Evolutionary conservation across 2,113 vertebrate species (phyloP).

Genomic region (Garra rufa): DNA sequence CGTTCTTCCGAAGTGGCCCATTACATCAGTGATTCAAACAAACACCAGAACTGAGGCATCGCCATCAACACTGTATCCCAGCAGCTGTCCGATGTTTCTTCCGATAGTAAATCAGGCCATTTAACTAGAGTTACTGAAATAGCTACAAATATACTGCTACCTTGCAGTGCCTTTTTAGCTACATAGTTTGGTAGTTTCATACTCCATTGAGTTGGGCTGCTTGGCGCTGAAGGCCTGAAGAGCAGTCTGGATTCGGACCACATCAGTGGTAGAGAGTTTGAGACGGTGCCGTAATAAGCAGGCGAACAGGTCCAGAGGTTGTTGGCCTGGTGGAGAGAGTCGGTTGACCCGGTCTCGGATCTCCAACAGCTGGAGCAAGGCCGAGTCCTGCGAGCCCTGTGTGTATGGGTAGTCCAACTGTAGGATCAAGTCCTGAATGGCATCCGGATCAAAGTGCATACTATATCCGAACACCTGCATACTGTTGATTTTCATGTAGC

Average conservation of each 20-base stretch:
- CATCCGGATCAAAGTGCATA: conserved; percentile 85
- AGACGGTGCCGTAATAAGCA: conserved; percentile 81
- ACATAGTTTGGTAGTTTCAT: conserved; percentile 85
- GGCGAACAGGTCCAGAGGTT: conserved; percentile 80
- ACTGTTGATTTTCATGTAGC: conserved; percentile 85
- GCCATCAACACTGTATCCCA: conserved; percentile 62
- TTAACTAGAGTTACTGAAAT: conserved; percentile 59
- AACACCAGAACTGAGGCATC: conserved; percentile 55
- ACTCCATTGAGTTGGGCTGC: conserved; percentile 79
- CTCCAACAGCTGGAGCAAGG: conserved; percentile 82
- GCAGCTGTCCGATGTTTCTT: conserved; percentile 61
- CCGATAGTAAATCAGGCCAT: conserved; percentile 57
- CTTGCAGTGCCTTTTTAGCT: conserved; percentile 71
- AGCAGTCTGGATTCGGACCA: conserved; percentile 79
- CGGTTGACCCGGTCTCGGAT: conserved; percentile 83
- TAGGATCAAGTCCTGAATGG: conserved; percentile 83
- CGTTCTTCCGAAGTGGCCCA: conserved; percentile 65
- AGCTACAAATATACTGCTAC: conserved; percentile 38
- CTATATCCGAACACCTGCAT: conserved; percentile 84
- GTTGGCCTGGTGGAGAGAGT: conserved; percentile 79
- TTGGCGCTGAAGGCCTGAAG: conserved; percentile 82
- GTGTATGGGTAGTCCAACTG: conserved; percentile 84
- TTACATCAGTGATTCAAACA: conserved; percentile 64
- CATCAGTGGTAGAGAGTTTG: conserved; percentile 80
- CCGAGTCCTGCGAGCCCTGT: conserved; percentile 82